Base-by-base conservation (phyloP, 2,113 vertebrate species). In the Chaetura pelagica region DNA sequence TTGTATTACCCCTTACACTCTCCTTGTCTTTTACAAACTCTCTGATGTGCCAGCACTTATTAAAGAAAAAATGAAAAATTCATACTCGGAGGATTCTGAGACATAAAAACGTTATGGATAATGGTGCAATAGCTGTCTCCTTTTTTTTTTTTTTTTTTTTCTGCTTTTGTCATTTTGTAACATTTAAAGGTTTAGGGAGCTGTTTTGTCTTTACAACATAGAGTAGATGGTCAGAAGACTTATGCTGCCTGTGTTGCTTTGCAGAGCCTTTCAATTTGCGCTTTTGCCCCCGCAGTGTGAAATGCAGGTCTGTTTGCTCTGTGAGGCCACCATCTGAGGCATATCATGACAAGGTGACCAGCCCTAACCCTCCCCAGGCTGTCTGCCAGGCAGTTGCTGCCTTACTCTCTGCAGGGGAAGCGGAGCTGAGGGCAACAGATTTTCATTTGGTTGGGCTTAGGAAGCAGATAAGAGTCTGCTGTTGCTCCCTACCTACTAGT, bases 341-440 rank as follows among this genome's bases (percentile, higher is more conserved):
- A 0, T 63, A 61, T 57, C 80, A 71, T 0, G 0, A 34, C 35
- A 38, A 67, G 75, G 68, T 67, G 61, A 68, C 54, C 12, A 1
- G 22, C 59, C 2, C 0, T 51, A 38, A 62, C 15, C 51, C 46
- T 86, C 34, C 48, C 32, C 34, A 71, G 73, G 34, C 55, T 15
- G 30, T n/a, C 46, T 79, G 81, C 77, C 57, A 67, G 42, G 44
- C 2, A 9, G 42, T 57, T 3, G 1, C 29, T 66, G 55, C 52
- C 3, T 0, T 0, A 0, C 14, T 34, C 6, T 38, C 67, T 68
- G 38, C 26, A 15, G 15, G 5, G 0, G 16, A 87, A 72, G 29
- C 0, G 0, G 64, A 89, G 84, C 57, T 78, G 44, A 84, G 34
- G 51, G 73, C 19, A 15, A 73, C 26, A 75, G 23, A n/a, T 1